A percentile compares a stretch with the other conserved stretches of the same genome.
These are phyloP conservation scores for Carapus acus DNA, from an alignment of 2,797 vertebrate genomes.

Conservation along the genomic window DNA sequence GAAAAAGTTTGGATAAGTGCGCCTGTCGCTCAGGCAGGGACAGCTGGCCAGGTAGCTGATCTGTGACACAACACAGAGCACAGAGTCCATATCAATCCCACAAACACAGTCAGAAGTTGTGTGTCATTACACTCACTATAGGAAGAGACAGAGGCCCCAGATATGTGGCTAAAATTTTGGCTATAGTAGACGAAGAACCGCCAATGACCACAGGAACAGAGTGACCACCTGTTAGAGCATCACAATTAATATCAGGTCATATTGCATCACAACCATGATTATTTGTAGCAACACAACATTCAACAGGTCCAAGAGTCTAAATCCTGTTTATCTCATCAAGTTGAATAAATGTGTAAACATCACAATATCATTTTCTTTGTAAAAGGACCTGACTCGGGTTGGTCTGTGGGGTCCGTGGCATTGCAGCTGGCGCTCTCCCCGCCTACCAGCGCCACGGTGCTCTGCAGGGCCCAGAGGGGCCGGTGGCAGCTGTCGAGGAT, in stretches of 20 bases:
- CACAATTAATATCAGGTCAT: no score
- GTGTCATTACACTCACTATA: conserved; percentile 49
- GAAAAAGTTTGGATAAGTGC: conserved; percentile 52
- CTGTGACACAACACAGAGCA: conserved; percentile 36
- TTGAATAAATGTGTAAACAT: no score
- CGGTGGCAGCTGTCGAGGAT: conserved; percentile 60
- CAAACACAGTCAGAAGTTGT: no score
- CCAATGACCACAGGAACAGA: conserved; percentile 64
- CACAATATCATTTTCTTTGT: no score
- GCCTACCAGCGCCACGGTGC: conserved; percentile 53
- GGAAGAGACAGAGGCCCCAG: conserved; percentile 60
- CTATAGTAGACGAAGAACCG: conserved; percentile 54
- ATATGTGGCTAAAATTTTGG: conserved; percentile 55
- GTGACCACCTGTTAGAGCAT: conserved; percentile 12
- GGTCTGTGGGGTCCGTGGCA: not conserved
- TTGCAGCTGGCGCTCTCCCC: conserved; percentile 49
- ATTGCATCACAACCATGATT: no score
- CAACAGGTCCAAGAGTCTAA: no score
- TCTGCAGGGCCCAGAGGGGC: conserved; percentile 47
- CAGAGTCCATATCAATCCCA: no score
- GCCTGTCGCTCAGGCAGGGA: conserved; percentile 53
- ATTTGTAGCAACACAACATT: no score
- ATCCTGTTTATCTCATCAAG: no score
- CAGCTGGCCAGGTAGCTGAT: conserved; percentile 68
- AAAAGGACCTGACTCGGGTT: no score